A percentile compares a stretch with the other conserved stretches of the same genome.
Conservation (phyloP, 2,113 vertebrate genomes). For the Romanogobio albipinnatus region DNA sequence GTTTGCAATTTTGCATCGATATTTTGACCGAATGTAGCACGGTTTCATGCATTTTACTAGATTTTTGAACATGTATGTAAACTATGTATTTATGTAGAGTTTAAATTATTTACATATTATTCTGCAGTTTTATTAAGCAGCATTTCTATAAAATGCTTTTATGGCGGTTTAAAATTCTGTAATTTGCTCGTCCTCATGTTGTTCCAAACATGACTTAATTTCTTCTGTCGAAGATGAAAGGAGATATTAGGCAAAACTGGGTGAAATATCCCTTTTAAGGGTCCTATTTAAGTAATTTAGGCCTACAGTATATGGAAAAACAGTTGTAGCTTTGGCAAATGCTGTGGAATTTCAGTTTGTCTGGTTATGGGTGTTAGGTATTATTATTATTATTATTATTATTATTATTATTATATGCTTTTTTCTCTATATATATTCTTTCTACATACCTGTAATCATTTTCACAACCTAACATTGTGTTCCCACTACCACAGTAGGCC, state of each 20-base stretch:
- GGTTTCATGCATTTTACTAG: background rate
- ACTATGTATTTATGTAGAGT: background rate
- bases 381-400: background rate
- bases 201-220: too few relatives aligned
- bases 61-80: background rate
- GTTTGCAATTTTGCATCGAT: background rate
- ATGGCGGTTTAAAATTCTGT: too few relatives aligned
- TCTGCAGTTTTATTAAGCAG: background rate
- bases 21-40: background rate
- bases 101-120: background rate
- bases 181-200: too few relatives aligned
- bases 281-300: too few relatives aligned
- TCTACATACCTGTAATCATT: background rate
- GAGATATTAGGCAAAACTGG: too few relatives aligned
- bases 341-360: too few relatives aligned
- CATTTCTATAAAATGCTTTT: background rate
- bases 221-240: too few relatives aligned
- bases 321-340: too few relatives aligned
- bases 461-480: background rate
- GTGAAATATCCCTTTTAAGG: too few relatives aligned
- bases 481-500: background rate
- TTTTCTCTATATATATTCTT: background rate
- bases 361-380: background rate
- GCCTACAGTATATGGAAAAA: too few relatives aligned
- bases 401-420: too few relatives aligned